A percentile compares a stretch with the other conserved stretches of the same genome.
These are phyloP conservation scores for Galbula dea DNA, from an alignment of 2,113 vertebrate species.

Conservation along the genomic window DNA sequence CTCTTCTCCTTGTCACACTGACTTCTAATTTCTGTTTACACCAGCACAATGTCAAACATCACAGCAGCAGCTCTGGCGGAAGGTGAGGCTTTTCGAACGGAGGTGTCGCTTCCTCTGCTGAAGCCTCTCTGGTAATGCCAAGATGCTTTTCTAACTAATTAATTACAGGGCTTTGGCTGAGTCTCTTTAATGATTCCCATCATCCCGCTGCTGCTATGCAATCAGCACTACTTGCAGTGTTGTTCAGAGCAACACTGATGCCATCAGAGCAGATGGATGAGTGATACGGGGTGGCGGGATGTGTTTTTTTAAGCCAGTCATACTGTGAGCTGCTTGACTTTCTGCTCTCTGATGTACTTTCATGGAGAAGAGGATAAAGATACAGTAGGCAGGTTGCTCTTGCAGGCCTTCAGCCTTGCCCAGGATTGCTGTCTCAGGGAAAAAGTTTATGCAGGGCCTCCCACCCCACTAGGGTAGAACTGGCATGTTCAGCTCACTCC, in stretches of 20 bases:
- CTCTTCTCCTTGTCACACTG: neutral
- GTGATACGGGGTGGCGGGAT: neutral
- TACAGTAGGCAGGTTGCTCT: neutral
- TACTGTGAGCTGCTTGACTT: neutral
- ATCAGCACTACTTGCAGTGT: conserved; percentile 46
- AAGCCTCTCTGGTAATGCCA: conserved; percentile 35
- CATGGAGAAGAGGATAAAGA: neutral
- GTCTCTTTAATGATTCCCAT: conserved; percentile 57
- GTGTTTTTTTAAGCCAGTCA: neutral
- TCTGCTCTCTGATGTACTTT: neutral
- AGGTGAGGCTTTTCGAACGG: conserved; percentile 4
- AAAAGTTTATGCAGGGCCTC: neutral
- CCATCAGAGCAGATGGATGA: conserved; percentile 15
- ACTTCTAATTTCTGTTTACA: conserved; percentile 49
- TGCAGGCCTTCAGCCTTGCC: neutral
- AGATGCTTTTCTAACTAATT: conserved; percentile 65
- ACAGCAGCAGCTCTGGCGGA: conserved; percentile 3
- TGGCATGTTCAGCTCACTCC: no score
- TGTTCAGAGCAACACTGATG: conserved; percentile 47
- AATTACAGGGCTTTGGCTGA: conserved; percentile 59
- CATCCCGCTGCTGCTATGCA: conserved; percentile 67
- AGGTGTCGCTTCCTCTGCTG: conserved; percentile 29
- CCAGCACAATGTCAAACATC: conserved; percentile 42
- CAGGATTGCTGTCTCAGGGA: neutral
- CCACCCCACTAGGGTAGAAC: no score